Base-by-base conservation (phyloP, 2,888 invertebrate genomes). In the Leistus spinibarbis region DNA sequence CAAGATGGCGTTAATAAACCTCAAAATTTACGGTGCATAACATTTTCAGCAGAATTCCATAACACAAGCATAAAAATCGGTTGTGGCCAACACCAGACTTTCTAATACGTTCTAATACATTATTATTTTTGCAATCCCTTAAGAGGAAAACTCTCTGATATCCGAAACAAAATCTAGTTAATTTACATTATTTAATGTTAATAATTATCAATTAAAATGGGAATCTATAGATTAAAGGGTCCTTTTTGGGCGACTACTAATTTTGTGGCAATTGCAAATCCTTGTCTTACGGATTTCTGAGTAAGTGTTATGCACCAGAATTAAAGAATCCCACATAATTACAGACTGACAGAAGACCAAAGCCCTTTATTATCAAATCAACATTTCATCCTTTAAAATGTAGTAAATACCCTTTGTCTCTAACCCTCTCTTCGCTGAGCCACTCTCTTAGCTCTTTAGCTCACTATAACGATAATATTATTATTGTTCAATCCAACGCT, bases 401-500 rank as follows among this genome's bases (percentile, higher is more conserved):
- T 40, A 40, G 40, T 40, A 1, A 4, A 40, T n/a, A 57, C 57
- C 57, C 57, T 57, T 57, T 20, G 19, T 20, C 17, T 57, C 13
- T 57, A 57, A 57, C 19, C 20, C 57, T 17, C n/a, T 17, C 57
- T 57, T 57, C 57, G 24, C 23, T 27, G 17, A 64, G 17, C 17
- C 24, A 17, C 27, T 27, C 27, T 64, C 64, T 64, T 40, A 40
- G 40, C 23, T 68, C 56, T 56, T 20, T n/a, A 54, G 67, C 54
- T 54, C 68, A 22, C 64, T 23, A n/a, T 64, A 23, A 66, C 13
- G n/a, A 40, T 40, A 27, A 16, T 64, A 19, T 53, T 53, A 16
- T 68, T 22, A 56, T 56, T 68, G 56, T 56, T n/a, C 13, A 22
- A 63, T 20, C 64, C 62, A 40, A 60, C 68, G 67, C 74, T 68